A percentile compares a stretch with the other conserved stretches of the same genome.
These are phyloP conservation scores for Sphaerophoria taeniata DNA, from an alignment of 2,888 invertebrate genomes.

Conservation along the genomic window DNA sequence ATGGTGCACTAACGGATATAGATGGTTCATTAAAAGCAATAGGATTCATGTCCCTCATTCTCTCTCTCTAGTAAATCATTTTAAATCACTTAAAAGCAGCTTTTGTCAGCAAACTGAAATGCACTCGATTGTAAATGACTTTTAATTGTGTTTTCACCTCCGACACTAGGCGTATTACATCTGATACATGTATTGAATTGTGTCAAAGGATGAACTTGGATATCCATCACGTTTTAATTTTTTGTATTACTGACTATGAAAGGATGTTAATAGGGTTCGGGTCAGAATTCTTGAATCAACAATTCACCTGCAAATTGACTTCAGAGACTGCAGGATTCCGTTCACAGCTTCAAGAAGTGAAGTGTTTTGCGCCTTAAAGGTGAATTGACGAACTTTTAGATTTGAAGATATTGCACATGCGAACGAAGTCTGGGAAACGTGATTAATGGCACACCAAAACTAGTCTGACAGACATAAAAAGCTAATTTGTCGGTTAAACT, in stretches of 20 bases:
- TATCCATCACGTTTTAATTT: too few relatives aligned
- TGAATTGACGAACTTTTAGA: neutral
- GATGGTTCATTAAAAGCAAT: slow-evolving; percentile 8
- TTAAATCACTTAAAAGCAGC: slow-evolving; percentile 70
- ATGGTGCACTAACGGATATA: neutral
- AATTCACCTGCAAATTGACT: too few relatives aligned
- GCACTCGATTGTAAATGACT: slow-evolving; percentile 72
- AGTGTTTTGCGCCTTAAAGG: too few relatives aligned
- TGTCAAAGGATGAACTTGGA: neutral
- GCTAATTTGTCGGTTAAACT: neutral
- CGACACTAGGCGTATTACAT: slow-evolving; percentile 34
- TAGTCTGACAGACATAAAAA: neutral
- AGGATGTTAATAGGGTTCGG: too few relatives aligned
- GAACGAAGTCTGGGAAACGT: slow-evolving; percentile 38
- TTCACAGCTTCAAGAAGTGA: too few relatives aligned
- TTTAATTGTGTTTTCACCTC: slow-evolving; percentile 70
- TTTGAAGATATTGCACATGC: slow-evolving; percentile 3
- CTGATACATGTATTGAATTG: neutral
- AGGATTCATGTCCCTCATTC: slow-evolving; percentile 22
- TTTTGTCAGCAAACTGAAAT: slow-evolving; percentile 64
- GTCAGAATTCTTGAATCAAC: too few relatives aligned
- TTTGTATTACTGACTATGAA: too few relatives aligned
- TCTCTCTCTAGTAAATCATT: slow-evolving; percentile 61
- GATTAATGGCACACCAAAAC: slow-evolving; percentile 57
- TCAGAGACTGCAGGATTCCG: too few relatives aligned